Evolutionary conservation across 2,113 vertebrate species (phyloP).

Genomic region (Montifringilla adamsi): DNA sequence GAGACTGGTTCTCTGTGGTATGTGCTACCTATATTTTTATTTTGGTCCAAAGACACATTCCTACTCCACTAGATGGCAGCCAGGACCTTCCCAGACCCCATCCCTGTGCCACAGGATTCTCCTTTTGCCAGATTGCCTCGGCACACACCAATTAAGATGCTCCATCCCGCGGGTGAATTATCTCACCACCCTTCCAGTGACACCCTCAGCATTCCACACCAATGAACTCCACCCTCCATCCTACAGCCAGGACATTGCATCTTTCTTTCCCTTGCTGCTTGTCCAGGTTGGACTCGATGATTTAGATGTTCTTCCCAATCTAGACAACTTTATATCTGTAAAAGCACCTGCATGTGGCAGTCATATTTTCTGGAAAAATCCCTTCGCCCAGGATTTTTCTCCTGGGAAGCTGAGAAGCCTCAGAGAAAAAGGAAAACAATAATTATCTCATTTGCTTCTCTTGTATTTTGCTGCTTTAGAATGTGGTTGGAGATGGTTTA

Average conservation of each 20-base stretch:
- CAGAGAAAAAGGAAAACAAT: too few species aligned
- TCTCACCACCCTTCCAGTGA: background rate
- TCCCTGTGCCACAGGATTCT: accelerated
- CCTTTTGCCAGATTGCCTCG: accelerated
- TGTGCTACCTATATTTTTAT: accelerated
- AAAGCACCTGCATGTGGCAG: background rate
- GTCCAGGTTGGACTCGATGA: accelerated
- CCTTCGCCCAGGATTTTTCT: too few species aligned
- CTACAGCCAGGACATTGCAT: background rate
- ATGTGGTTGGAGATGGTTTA: too few species aligned
- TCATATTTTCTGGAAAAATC: too few species aligned
- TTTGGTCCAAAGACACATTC: background rate
- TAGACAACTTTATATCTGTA: accelerated
- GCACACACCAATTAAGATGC: background rate
- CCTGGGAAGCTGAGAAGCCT: too few species aligned
- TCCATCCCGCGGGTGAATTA: background rate
- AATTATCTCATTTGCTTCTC: too few species aligned
- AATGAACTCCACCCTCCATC: background rate
- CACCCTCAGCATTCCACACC: background rate
- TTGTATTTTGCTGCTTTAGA: too few species aligned
- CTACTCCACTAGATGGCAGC: slow-evolving; percentile 53
- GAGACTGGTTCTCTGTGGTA: background rate
- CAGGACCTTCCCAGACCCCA: background rate
- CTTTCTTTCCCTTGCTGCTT: background rate
- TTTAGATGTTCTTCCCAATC: background rate